Base-by-base conservation (phyloP, 2,888 invertebrate species). In the Leptinotarsa haldemani region DNA sequence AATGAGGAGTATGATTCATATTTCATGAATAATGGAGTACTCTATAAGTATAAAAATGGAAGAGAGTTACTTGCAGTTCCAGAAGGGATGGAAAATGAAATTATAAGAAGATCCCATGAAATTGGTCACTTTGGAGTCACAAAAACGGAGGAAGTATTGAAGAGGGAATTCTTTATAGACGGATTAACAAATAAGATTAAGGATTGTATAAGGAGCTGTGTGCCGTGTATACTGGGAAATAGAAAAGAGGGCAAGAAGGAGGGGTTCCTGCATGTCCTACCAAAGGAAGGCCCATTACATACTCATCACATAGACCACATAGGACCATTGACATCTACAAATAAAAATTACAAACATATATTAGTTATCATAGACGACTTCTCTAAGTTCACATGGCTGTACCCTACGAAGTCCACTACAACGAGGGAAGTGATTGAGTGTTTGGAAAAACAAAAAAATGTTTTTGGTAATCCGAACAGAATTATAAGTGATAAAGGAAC, bases 71-170 rank as follows among this genome's bases (percentile, higher is more conserved):
- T 80, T 53, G 81, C 79, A 0, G 80, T 87, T 30, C 87, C 87
- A 0, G 81, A 78, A 25, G 22, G 25, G 12, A 83, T 88, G 84
- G 81, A 85, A 73, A 74, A 69, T 9, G 83, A 86, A 71, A 80
- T 87, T 1, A 86, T 87, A 4, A 78, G 77, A 52, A 81, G 74
- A n/a, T 79, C 79, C 0, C 86, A 87, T 74, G 83, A 83, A 46
- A 77, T 79, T 46, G 85, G 86, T 48, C 85, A 86, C 79, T 86
- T 86, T 78, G 77, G 77, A 25, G 71, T 77, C 13, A 69, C 30
- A 47, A 80, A 79, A 64, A 81, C 80, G 2, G 74, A 79, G 77
- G 77, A 79, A 64, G 25, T 71, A 40, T 58, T 78, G 1, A 73
- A 72, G 56, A 64, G 65, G 69, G 79, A 80, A 52, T 81, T 71